Evolutionary conservation across 2,888 invertebrate genomes (phyloP).

Genomic region (Amphipyra tragopoginis): DNA sequence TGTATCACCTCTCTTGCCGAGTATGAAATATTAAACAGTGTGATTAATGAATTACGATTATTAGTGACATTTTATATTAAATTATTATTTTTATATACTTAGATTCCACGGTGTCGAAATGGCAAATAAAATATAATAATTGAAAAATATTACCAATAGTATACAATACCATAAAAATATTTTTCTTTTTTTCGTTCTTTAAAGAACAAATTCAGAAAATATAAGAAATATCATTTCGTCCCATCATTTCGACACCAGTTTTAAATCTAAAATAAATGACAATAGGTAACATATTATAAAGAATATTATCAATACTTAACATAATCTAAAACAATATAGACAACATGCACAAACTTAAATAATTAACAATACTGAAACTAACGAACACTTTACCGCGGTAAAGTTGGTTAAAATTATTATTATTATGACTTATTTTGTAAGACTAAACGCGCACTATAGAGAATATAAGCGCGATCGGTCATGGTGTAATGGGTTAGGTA

Average conservation of each 20-base stretch:
- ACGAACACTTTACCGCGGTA: conserved; percentile 15
- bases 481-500: too few species aligned
- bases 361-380: conserved; percentile 35
- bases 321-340: conserved; percentile 33
- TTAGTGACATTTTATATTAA: conserved; percentile 6
- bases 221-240: background rate
- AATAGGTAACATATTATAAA: too few species aligned
- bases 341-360: conserved; percentile 38
- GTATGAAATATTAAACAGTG: conserved; percentile 20
- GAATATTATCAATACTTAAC: conserved; percentile 43
- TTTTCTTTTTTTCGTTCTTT: background rate
- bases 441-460: too few species aligned
- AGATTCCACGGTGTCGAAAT: background rate
- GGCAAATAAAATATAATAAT: background rate
- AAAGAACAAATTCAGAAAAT: background rate
- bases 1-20: conserved; percentile 72
- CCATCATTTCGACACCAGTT: conserved; percentile 3
- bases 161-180: background rate
- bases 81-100: conserved; percentile 4
- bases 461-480: too few species aligned
- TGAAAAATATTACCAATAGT: background rate
- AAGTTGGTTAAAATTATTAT: background rate
- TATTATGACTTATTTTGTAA: background rate
- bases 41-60: conserved; percentile 13
- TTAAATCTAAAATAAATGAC: too few species aligned